Evolutionary conservation across 2,797 vertebrate species (phyloP), one percentile per base, ranked within the genome.

Genomic region (Enteromius treurensis): DNA sequence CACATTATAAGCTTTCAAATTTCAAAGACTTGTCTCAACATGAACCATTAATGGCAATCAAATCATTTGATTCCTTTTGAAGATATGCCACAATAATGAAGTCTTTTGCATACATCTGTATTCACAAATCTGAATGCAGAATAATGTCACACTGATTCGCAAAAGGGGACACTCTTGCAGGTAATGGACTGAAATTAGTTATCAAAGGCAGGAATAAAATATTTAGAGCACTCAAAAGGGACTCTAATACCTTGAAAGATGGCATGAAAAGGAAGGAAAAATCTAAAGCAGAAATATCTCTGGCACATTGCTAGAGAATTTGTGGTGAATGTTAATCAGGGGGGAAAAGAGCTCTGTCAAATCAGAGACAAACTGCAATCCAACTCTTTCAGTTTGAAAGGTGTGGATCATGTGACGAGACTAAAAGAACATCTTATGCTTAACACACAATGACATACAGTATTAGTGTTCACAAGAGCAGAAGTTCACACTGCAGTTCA

Each of bases 141-240:
- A 49, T 70, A 75, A 83, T 85, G 75, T 85, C 75, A 60, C 53
- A 23, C 64, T 80, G 70, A 71, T 62, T 76, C 0, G 32, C 26
- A 77, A 76, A 76, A 77, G 42, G 51, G 75, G 49, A 69, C 77
- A n/a, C 74, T 83, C 81, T 83, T n/a, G 65, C 81, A 83, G 81
- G 55, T 85, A 83, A 83, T 85, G 77, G 58, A 74, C 58, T 85
- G 73, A 87, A 73, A 83, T 77, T 79, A 79, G 76, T 80, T 74
- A 84, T 80, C 83, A 84, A 84, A 84, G 83, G 47, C 55, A 32
- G 45, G 29, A 80, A 84, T 79, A 65, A 80, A 67, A 80, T 79
- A 67, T 74, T 84, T 45, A 79, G 70, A 84, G 77, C 77, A 80
- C 69, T 79, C 68, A 84, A 80, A 84, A 80, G 9, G 60, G 34